These are phyloP conservation scores for Colletes latitarsis DNA, from an alignment of 1,140 invertebrate species.

Conservation along the genomic window DNA sequence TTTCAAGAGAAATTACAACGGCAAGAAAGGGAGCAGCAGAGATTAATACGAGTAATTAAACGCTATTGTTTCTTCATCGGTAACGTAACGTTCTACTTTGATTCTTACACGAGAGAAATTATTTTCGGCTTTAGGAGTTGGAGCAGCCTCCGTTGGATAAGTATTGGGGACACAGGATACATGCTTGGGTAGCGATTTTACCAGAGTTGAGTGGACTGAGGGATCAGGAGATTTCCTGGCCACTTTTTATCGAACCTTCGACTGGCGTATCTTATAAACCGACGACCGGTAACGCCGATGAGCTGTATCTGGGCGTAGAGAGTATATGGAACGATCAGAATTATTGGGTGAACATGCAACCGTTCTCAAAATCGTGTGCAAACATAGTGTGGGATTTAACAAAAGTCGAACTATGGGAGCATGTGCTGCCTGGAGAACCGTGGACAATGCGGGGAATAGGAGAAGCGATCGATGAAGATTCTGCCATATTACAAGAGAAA, in stretches of 20 bases:
- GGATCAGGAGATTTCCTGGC: constrained; percentile 82
- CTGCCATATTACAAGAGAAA: constrained; percentile 81
- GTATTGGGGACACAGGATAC: constrained; percentile 88
- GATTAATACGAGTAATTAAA: constrained; percentile 40
- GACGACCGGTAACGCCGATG: constrained; percentile 81
- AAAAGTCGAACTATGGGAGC: constrained; percentile 85
- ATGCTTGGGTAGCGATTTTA: constrained; percentile 91
- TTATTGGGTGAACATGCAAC: constrained; percentile 91
- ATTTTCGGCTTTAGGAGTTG: constrained; percentile 81
- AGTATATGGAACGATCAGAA: constrained; percentile 93
- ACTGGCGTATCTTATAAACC: constrained; percentile 82
- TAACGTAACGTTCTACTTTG: background rate
- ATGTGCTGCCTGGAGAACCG: constrained; percentile 86
- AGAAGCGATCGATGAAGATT: constrained; percentile 69
- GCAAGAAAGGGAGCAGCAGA: constrained; percentile 78
- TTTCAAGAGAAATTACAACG: constrained; percentile 45
- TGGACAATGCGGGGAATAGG: constrained; percentile 73
- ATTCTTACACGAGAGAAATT: background rate
- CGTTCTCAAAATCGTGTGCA: constrained; percentile 77
- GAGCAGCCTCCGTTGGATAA: constrained; percentile 87
- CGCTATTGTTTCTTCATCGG: background rate
- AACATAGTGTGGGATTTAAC: constrained; percentile 83
- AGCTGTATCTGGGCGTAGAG: constrained; percentile 89
- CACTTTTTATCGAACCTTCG: constrained; percentile 92
- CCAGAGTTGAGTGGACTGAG: constrained; percentile 73